Conservation (phyloP, 2,888 invertebrate genomes). For the Arenicola marina region DNA sequence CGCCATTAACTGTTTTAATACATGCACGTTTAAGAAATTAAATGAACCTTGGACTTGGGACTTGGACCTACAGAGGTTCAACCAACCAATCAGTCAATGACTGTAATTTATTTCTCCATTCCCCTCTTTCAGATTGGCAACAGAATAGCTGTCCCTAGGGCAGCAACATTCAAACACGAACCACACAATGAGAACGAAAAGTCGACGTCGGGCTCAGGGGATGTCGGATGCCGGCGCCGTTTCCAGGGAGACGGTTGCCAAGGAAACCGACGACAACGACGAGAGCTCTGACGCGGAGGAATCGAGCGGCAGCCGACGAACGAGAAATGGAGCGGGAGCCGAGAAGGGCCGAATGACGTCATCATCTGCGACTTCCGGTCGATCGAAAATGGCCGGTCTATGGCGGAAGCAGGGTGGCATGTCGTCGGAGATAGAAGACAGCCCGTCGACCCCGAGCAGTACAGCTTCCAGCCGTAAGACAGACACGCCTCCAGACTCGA, state of each 20-base stretch:
- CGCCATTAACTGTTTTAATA: too few relatives aligned
- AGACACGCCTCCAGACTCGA: constrained; percentile 3
- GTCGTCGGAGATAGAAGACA: neutral
- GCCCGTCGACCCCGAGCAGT: neutral
- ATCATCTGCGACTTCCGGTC: neutral
- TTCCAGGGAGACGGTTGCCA: neutral
- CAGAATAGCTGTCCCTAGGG: too few relatives aligned
- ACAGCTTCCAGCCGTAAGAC: neutral
- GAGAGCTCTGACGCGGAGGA: neutral
- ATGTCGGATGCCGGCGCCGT: neutral
- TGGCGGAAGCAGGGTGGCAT: neutral
- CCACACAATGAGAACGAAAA: neutral
- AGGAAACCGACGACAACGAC: neutral
- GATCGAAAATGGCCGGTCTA: too few relatives aligned
- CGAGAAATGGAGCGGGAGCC: neutral
- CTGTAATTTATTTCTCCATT: too few relatives aligned
- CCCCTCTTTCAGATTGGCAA: too few relatives aligned
- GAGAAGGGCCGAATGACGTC: neutral
- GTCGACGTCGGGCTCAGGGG: neutral
- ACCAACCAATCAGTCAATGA: too few relatives aligned
- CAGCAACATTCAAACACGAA: too few relatives aligned
- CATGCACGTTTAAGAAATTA: too few relatives aligned
- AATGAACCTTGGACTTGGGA: too few relatives aligned
- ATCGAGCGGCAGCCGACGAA: neutral
- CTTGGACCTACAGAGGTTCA: too few relatives aligned